Conservation (phyloP, 2,888 invertebrate genomes). For the Masnerella sp. region DNA sequence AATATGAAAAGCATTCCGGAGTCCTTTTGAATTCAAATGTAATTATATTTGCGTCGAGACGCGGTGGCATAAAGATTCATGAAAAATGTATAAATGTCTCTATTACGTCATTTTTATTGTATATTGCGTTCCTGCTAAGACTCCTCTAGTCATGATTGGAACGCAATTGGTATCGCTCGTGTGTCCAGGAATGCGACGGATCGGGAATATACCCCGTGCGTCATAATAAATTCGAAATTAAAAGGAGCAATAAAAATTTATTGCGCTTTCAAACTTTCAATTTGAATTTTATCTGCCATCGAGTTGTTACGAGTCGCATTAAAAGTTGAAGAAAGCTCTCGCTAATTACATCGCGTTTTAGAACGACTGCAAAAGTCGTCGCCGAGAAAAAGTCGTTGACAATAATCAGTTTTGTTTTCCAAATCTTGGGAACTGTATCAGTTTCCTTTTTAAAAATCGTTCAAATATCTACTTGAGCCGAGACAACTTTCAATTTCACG, state of each 20-base stretch:
- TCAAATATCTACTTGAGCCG: neutral
- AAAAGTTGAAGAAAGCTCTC: neutral
- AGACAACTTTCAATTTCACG: slow-evolving; percentile 12
- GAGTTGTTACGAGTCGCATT: neutral
- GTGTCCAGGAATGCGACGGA: slow-evolving; percentile 37
- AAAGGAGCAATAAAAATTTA: slow-evolving; percentile 24
- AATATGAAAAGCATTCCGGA: neutral
- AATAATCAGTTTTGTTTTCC: neutral
- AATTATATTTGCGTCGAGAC: neutral
- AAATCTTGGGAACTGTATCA: neutral
- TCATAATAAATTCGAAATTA: slow-evolving; percentile 29
- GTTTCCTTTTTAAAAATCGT: neutral
- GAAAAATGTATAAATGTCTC: slow-evolving; percentile 36
- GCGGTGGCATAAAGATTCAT: slow-evolving; percentile 4
- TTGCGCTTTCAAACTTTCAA: neutral
- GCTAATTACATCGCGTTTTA: neutral
- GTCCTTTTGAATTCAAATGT: neutral
- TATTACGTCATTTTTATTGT: slow-evolving; percentile 38
- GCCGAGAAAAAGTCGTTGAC: too few relatives aligned
- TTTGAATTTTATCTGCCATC: slow-evolving; percentile 3
- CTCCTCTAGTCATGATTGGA: slow-evolving; percentile 40
- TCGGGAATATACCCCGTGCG: slow-evolving; percentile 23
- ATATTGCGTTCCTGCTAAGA: slow-evolving; percentile 33
- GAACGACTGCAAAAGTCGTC: too few relatives aligned
- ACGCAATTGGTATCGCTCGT: slow-evolving; percentile 47